Conservation (phyloP, 2,888 invertebrate genomes). For the Hydroisotoma schaefferi region DNA sequence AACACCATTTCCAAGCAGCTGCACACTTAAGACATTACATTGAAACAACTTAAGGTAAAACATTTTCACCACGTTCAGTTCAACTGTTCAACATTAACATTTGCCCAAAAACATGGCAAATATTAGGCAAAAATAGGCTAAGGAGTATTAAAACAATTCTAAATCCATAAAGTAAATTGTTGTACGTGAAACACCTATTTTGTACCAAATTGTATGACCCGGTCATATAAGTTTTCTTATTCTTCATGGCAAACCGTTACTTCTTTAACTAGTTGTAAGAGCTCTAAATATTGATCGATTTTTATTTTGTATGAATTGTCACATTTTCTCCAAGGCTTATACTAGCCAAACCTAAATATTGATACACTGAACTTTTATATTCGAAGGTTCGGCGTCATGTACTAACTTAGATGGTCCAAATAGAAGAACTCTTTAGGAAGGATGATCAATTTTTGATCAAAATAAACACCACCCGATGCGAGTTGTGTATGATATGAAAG, state of each 20-base stretch:
- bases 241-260: not conserved
- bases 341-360: not conserved
- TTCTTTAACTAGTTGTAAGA: not conserved
- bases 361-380: not conserved
- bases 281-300: constrained; percentile 3
- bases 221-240: not conserved
- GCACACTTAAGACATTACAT: not conserved
- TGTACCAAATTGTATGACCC: not conserved
- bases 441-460: no score
- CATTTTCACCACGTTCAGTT: not conserved
- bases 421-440: no score
- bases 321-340: not conserved
- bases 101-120: not conserved
- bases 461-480: no score
- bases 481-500: no score
- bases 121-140: no score
- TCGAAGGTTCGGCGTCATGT: no score
- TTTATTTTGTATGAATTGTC: not conserved
- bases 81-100: not conserved
- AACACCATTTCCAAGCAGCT: not conserved
- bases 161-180: constrained; percentile 28
- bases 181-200: constrained; percentile 14
- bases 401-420: no score
- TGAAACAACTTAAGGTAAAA: no score
- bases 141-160: constrained; percentile 31